Evolutionary conservation across 2,888 invertebrate species (phyloP), one percentile per base, ranked within the genome.

Genomic region (Oxyscelio sp.): DNA sequence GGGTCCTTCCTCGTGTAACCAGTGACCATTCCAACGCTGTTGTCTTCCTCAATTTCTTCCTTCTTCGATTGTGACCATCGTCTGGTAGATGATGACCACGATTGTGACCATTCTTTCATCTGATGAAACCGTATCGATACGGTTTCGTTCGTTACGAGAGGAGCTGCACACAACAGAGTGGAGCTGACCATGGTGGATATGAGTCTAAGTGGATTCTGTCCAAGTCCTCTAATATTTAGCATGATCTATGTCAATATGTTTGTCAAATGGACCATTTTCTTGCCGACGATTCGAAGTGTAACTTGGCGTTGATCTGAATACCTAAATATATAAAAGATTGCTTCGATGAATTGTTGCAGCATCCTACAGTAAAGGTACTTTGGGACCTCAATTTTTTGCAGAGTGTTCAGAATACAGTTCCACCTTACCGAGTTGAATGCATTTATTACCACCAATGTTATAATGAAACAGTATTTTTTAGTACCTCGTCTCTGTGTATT

Each of bases 241-340:
- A 66, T 54, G 6, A 66, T 13, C n/a, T 38, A 11, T 15, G 38
- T 17, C 22, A 66, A 17, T 38, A 27, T 22, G 22, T n/a, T 43
- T 1, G 27, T 27, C 15, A 54, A n/a, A 1, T 27, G 24, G 1
- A n/a, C 24, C 24, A 50, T 50, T 11, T 34, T 66, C 6, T 38
- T 21, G n/a, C 40, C 24, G 24, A 38, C n/a, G 38, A 34, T 40
- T 22, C 22, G 40, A 22, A 68, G 43, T 19, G 11, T 0, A 70
- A 19, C 24, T 70, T 75, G 24, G 63, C 61, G 21, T 87, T 82
- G 11, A 88, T 17, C 48, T 54, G 50, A 4, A 86, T 63, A 17
- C 86, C 83, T 17, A 88, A 54, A 54, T 88, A 86, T 65, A 61
- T 52, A 2, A 88, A 52, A 19, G 15, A 81, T 56, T 83, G 71